Conservation (phyloP, 2,113 vertebrate species). For the Pontoporia blainvillei region DNA sequence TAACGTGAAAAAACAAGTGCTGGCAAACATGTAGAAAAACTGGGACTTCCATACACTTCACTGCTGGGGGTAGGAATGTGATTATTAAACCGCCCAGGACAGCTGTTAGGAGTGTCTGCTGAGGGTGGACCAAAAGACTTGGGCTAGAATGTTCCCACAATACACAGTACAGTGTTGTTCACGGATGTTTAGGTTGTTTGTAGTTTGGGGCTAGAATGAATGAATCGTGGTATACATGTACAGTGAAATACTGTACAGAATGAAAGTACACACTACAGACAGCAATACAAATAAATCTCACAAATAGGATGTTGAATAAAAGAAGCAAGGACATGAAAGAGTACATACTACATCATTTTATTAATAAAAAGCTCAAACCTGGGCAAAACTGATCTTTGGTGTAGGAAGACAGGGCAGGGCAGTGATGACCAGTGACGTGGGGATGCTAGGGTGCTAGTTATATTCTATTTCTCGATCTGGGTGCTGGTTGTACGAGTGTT, state of each 20-base stretch:
- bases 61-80: neutral
- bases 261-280: neutral
- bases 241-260: neutral
- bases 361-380: neutral
- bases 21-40: neutral
- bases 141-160: neutral
- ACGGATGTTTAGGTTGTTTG: neutral
- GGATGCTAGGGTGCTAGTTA: neutral
- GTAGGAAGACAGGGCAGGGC: neutral
- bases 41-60: neutral
- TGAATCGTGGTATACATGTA: too few relatives aligned
- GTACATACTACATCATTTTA: rapidly evolving
- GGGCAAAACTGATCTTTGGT: neutral
- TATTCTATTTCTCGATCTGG: neutral
- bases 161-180: neutral
- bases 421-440: too few relatives aligned
- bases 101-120: neutral
- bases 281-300: too few relatives aligned
- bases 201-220: neutral
- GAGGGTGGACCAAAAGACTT: neutral
- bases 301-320: neutral
- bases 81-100: rapidly evolving
- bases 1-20: neutral
- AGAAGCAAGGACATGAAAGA: neutral
- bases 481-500: neutral